Evolutionary conservation across 2,113 vertebrate genomes (phyloP), one percentile per base, ranked within the genome.

Genomic region (Lontra canadensis): DNA sequence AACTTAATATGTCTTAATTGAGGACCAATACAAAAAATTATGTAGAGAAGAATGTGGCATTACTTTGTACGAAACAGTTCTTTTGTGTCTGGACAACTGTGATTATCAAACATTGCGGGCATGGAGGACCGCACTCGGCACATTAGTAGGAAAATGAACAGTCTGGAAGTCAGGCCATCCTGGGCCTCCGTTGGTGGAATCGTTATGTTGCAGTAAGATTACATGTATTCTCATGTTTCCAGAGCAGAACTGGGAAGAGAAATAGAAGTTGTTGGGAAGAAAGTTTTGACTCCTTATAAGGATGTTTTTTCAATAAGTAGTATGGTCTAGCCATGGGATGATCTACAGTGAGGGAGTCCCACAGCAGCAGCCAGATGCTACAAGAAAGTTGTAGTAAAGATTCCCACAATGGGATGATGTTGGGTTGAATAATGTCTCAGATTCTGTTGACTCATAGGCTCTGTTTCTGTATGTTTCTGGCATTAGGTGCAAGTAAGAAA

Each of bases 211-310:
- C 83, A 63, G 44, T 15, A 49, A 42, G 18, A 39, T 15, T 1
- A 25, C 21, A 14, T 9, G 78, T 78, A 39, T 84, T 57, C 73
- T 29, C 8, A 0, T 55, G 8, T 59, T 73, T 73, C 5, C 14
- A 88, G 59, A 91, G 49, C 2, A 91, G 61, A 85, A 85, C 3
- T 55, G 79, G 52, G 63, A 92, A 78, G n/a, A 69, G 6, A 79
- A 29, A 18, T 67, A 44, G 65, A 88, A 63, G 5, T 44, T 42
- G 44, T 21, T 69, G 14, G 12, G 13, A n/a, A 65, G 44, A 79
- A 92, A 95, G 49, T 39, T 63, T 26, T 2, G 26, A 65, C 25
- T 79, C 80, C 36, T 55, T 39, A 14, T 84, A 31, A 74, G 55
- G 63, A n/a, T 26, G 5, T 29, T n/a, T n/a, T 36, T 69, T 29